Evolutionary conservation across 1,140 invertebrate species (phyloP).

Genomic region (Apis mellifera): DNA sequence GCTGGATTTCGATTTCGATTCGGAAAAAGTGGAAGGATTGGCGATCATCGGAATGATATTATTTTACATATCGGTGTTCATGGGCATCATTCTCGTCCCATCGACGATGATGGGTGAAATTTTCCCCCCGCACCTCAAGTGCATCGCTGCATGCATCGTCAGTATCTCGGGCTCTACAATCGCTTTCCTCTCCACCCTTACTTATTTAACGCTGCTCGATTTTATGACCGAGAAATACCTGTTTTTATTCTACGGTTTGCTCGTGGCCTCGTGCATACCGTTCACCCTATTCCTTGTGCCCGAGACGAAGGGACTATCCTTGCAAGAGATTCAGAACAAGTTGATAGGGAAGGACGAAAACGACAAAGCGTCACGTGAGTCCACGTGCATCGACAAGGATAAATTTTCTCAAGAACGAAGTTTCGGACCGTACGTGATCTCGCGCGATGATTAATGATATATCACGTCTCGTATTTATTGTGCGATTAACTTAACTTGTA

Average conservation of each 20-base stretch:
- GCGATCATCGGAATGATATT: slow-evolving; percentile 49
- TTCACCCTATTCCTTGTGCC: slow-evolving; percentile 53
- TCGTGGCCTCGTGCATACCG: slow-evolving; percentile 30
- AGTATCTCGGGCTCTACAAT: slow-evolving; percentile 87
- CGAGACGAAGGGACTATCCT: slow-evolving; percentile 67
- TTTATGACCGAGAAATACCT: slow-evolving; percentile 85
- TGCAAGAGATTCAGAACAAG: slow-evolving; percentile 65
- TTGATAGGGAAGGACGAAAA: neutral
- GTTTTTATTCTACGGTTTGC: slow-evolving; percentile 86
- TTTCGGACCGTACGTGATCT: neutral
- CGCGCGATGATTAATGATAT: neutral
- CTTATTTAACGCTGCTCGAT: slow-evolving; percentile 86
- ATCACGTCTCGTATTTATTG: no score
- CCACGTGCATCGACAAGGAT: no score
- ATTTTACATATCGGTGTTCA: slow-evolving; percentile 77
- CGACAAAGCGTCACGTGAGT: neutral
- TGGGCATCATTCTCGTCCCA: slow-evolving; percentile 88
- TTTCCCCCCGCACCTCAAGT: slow-evolving; percentile 77
- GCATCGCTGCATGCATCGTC: slow-evolving; percentile 86
- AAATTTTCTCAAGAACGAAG: no score
- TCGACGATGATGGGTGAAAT: slow-evolving; percentile 82
- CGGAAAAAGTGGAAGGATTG: slow-evolving; percentile 27
- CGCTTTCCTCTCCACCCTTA: slow-evolving; percentile 89
- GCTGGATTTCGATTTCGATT: slow-evolving; percentile 37
- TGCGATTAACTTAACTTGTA: no score